Base-by-base conservation (phyloP, 1,140 invertebrate species). In the Gonatopus flavifemur region DNA sequence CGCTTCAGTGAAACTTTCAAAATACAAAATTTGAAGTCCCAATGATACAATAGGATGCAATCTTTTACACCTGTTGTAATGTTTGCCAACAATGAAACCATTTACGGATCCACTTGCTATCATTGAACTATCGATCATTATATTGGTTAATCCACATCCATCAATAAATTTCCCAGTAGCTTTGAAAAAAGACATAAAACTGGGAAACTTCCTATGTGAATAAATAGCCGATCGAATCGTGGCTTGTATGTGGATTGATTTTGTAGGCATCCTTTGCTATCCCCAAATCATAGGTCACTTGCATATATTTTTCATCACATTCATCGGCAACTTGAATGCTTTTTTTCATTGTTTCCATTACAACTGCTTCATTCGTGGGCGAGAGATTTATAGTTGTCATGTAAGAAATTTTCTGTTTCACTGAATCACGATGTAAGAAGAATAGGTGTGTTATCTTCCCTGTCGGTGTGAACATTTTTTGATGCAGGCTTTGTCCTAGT, bases 171-270 rank as follows among this genome's bases (percentile, higher is more conserved):
- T 33, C 5, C 32, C 32, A 4, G 15, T 15, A 16, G 64, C 59
- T 57, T 66, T 65, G 44, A 72, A 73, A 52, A 52, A 76, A 18
- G 72, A 51, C 59, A 73, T 59, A 52, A 64, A 13, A 69, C 59
- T 43, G 72, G 70, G 41, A 73, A 72, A 12, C 55, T 18, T 24
- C 70, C 73, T n/a, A 70, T 50, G 35, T 64, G 64, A 32, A 76
- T 71, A 43, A 73, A 76, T 30, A 61, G 46, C 33, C 46, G 45
- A 31, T 35, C 53, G 22, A 28, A 38, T 32, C 5, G 43, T 5
- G 33, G n/a, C 31, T 22, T 40, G 35, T 25, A 42, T 15, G 31
- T 41, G 15, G 55, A 13, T 41, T 48, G 36, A 46, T 19, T 41
- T 52, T 52, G 41, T 32, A 32, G 36, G 69, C 51, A 20, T 65